Evolutionary conservation across 37 sponge, comb jelly and placozoan genomes (phyloP).

Genomic region (Beroe ovata): DNA sequence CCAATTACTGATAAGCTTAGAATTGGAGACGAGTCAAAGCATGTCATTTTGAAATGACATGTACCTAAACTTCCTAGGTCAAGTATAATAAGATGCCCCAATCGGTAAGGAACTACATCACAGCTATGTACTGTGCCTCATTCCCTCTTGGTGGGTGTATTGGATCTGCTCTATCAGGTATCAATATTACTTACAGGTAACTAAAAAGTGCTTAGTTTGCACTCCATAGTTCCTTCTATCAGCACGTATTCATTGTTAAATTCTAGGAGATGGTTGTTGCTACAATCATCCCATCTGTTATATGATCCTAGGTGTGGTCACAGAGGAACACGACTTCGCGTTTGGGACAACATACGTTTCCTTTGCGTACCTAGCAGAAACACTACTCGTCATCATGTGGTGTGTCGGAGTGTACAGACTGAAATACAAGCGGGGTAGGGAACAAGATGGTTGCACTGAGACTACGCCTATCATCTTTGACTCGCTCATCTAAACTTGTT

Average conservation of each 20-base stretch:
- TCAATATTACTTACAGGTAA: background rate
- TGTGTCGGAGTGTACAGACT: background rate
- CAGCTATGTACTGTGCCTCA: constrained; percentile 53
- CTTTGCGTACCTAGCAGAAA: constrained; percentile 6
- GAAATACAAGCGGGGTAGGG: background rate
- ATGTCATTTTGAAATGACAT: no score
- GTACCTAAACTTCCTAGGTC: no score
- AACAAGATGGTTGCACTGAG: background rate
- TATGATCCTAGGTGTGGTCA: background rate
- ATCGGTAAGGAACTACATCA: constrained; percentile 45
- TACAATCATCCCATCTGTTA: no score
- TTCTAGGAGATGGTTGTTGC: no score
- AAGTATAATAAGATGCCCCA: background rate
- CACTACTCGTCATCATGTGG: constrained; percentile 9
- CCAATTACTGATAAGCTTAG: no score
- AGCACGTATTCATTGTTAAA: no score
- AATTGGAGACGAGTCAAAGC: no score
- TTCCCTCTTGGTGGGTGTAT: constrained; percentile 45
- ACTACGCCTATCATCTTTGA: background rate
- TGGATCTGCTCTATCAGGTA: constrained; percentile 21
- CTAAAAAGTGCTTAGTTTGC: no score
- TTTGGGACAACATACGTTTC: constrained; percentile 12
- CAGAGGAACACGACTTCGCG: background rate
- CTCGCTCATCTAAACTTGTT: background rate
- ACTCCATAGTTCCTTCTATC: no score